Evolutionary conservation across 2,113 vertebrate genomes (phyloP).

Genomic region (Tauraco erythrolophus): DNA sequence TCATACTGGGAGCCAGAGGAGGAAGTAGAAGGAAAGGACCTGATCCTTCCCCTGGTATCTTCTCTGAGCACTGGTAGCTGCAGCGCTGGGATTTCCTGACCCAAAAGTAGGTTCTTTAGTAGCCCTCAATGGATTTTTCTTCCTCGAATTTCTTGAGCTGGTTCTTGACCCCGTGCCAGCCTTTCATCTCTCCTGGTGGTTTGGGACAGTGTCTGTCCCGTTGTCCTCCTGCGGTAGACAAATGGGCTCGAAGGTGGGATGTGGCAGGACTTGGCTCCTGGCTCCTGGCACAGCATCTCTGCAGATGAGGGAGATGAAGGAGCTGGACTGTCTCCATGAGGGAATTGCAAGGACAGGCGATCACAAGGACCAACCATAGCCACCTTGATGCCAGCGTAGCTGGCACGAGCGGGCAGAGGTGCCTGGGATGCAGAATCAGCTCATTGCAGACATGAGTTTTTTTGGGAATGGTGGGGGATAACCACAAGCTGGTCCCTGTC

Average conservation of each 20-base stretch:
- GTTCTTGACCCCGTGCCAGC: background rate
- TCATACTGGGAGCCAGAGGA: background rate
- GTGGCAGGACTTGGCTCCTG: background rate
- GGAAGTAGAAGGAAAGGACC: background rate
- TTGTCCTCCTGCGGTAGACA: background rate
- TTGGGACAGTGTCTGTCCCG: rapidly evolving
- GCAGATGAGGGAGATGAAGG: background rate
- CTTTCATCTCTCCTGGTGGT: background rate
- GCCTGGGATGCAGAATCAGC: background rate
- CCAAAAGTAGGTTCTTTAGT: background rate
- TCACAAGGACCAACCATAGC: background rate
- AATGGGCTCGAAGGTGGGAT: rapidly evolving
- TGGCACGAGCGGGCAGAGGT: rapidly evolving
- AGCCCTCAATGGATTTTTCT: background rate
- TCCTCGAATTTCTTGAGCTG: background rate
- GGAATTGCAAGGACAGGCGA: background rate
- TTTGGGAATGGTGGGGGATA: background rate
- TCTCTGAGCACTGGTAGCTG: background rate
- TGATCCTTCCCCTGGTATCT: background rate
- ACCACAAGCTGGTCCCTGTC: background rate
- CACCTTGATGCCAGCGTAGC: rapidly evolving
- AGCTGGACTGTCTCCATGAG: rapidly evolving
- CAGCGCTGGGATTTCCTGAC: background rate
- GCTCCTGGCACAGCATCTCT: background rate
- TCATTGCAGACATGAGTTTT: background rate